Evolutionary conservation across 1,140 invertebrate species (phyloP).

Genomic region (Cydia pomonella): DNA sequence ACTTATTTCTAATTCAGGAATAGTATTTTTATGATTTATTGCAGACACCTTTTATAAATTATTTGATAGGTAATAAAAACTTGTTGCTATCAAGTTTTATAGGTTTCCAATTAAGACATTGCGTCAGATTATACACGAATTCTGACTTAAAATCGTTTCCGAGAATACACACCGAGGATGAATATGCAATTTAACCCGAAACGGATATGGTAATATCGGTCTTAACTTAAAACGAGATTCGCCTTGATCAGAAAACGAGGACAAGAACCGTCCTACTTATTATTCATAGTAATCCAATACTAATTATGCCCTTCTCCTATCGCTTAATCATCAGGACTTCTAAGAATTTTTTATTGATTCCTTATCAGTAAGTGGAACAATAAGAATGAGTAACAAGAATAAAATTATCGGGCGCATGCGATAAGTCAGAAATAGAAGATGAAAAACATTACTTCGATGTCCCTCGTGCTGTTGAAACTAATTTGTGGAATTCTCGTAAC

Average conservation of each 20-base stretch:
- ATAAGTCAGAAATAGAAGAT: conserved; percentile 19
- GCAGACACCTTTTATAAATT: not conserved
- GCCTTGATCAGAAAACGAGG: not conserved
- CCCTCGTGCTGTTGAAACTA: not conserved
- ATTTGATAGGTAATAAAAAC: not conserved
- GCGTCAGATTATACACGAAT: conserved; percentile 10
- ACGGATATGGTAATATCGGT: conserved; percentile 1
- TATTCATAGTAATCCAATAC: conserved; percentile 11
- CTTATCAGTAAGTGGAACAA: conserved; percentile 27
- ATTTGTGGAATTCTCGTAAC: not conserved
- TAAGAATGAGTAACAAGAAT: conserved; percentile 28
- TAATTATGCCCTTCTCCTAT: conserved; percentile 22
- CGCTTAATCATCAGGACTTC: conserved; percentile 16
- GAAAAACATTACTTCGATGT: conserved; percentile 3
- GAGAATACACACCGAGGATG: conserved; percentile 10
- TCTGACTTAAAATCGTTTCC: not conserved
- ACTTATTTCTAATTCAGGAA: not conserved
- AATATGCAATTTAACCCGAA: conserved; percentile 14
- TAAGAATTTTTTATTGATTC: conserved; percentile 20
- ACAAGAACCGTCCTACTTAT: not conserved
- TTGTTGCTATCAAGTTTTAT: not conserved
- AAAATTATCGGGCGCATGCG: conserved; percentile 3
- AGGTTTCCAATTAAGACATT: conserved; percentile 1
- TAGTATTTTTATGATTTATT: not conserved
- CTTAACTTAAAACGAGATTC: not conserved